Evolutionary conservation across 2,797 vertebrate species (phyloP), one percentile per base, ranked within the genome.

Genomic region (Lemur catta): DNA sequence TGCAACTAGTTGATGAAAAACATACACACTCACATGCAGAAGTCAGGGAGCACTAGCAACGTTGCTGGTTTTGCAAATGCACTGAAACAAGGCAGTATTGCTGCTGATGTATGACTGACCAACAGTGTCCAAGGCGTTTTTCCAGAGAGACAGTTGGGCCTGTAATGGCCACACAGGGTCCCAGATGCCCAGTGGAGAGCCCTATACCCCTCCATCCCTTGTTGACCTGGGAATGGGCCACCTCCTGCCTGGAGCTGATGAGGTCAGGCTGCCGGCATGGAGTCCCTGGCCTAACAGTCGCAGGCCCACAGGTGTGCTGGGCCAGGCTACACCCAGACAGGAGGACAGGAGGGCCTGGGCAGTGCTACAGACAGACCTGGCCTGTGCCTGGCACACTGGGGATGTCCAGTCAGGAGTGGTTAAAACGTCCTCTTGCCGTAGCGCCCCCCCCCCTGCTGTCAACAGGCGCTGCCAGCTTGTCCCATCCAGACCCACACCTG

Each of bases 81-180:
- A 79, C 59, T 92, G 95, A 88, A 94, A n/a, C 33, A 13, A 14
- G 67, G 14, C 59, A 5, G 10, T 1, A 5, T 48, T 41, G 2
- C 48, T 71, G 55, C 63, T 95, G 14, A 80, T 20, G 82, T 88
- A 94, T 78, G 94, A 95, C 95, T 91, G 89, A 90, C 82, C 95
- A 94, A 90, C 92, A 97, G 90, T 94, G 50, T 57, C 72, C 75
- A 81, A 50, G 87, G 85, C 93, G 95, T 89, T 85, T 96, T 98
- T 98, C 97, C 97, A 98, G 97, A 97, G 59, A 72, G 48, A 33
- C 24, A 4, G 24, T 48, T 80, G 48, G 55, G 17, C 26, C 43
- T 38, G 7, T 0, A 1, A 18, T 28, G n/a, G 24, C 48, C 11
- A 6, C 30, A 17, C 14, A 7, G 57, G 41, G 38, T 12, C 33